A percentile compares a stretch with the other conserved stretches of the same genome.
These are phyloP conservation scores for Lepisosteus osseus DNA, from an alignment of 2,113 vertebrate genomes.

Conservation along the genomic window DNA sequence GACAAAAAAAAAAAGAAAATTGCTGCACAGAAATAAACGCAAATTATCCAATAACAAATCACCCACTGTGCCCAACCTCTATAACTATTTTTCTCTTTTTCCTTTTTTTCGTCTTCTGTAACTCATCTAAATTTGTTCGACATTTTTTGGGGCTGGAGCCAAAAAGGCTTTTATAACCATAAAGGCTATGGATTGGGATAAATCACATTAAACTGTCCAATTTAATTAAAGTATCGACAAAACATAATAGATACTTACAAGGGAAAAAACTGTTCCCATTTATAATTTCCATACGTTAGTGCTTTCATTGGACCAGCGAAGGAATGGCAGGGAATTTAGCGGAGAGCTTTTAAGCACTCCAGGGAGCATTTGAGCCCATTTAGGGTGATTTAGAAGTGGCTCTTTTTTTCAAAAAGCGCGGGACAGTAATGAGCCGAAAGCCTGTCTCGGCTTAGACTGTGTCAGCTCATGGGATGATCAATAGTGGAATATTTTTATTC, in stretches of 20 bases:
- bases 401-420: slow-evolving; percentile 39
- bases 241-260: slow-evolving; percentile 96
- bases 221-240: slow-evolving; percentile 99
- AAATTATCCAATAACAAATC: slow-evolving; percentile 71
- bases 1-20: slow-evolving; percentile 50
- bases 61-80: slow-evolving; percentile 51
- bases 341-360: slow-evolving; percentile 69
- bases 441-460: slow-evolving; percentile 73
- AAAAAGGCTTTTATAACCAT: slow-evolving; percentile 99
- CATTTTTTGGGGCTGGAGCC: slow-evolving; percentile 83
- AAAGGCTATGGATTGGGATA: slow-evolving; percentile 94
- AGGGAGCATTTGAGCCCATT: slow-evolving; percentile 85
- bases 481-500: slow-evolving; percentile 98
- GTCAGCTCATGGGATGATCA: slow-evolving; percentile 88
- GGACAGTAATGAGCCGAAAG: slow-evolving; percentile 71
- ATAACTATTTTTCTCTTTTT: slow-evolving; percentile 39
- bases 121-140: slow-evolving; percentile 89
- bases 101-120: slow-evolving; percentile 33
- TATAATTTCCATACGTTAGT: slow-evolving; percentile 85
- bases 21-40: slow-evolving; percentile 60
- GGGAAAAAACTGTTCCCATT: slow-evolving; percentile 78
- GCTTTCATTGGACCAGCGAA: slow-evolving; percentile 66
- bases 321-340: slow-evolving; percentile 73
- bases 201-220: slow-evolving; percentile 95
- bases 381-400: slow-evolving; percentile 83